phyloP scores from a whole-genome alignment of 2,888 invertebrate species.

The Marasmarcha lunaedactyla region DNA sequence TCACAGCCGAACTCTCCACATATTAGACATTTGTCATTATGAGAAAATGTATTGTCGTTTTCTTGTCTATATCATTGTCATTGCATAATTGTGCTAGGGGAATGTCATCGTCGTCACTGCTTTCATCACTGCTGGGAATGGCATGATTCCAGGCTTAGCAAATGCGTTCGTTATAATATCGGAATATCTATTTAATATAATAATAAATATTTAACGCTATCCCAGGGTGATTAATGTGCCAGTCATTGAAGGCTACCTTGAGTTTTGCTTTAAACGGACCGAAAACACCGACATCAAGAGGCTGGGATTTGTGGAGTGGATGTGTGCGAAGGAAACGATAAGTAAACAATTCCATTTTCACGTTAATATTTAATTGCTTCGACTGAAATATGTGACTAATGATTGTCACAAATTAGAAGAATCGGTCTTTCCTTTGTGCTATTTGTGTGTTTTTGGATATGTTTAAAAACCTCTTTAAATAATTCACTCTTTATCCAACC shows the following conservation, averaged over 20 bases:
- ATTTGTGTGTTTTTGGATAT: constrained; percentile 10
- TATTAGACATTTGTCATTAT: too few relatives aligned
- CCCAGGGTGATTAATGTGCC: constrained; percentile 23
- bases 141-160: constrained; percentile 17
- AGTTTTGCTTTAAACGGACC: constrained; percentile 11
- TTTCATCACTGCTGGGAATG: too few relatives aligned
- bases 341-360: constrained; percentile 14
- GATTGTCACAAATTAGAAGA: constrained; percentile 14
- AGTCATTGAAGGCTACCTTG: constrained; percentile 21
- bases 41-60: too few relatives aligned
- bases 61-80: too few relatives aligned
- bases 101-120: too few relatives aligned
- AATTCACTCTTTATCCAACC: constrained; percentile 15
- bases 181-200: too few relatives aligned
- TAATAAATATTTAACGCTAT: constrained; percentile 21
- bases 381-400: constrained; percentile 12
- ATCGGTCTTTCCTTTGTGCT: constrained; percentile 15
- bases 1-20: too few relatives aligned
- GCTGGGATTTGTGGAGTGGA: constrained; percentile 29
- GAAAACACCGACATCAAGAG: constrained; percentile 22
- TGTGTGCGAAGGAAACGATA: constrained; percentile 24
- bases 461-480: constrained; percentile 11
- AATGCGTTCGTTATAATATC: constrained; percentile 28
- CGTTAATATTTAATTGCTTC: constrained; percentile 13
- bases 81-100: too few relatives aligned